Evolutionary conservation across 2,888 invertebrate species (phyloP), one percentile per base, ranked within the genome.

Genomic region (Aspidiotus destructor): DNA sequence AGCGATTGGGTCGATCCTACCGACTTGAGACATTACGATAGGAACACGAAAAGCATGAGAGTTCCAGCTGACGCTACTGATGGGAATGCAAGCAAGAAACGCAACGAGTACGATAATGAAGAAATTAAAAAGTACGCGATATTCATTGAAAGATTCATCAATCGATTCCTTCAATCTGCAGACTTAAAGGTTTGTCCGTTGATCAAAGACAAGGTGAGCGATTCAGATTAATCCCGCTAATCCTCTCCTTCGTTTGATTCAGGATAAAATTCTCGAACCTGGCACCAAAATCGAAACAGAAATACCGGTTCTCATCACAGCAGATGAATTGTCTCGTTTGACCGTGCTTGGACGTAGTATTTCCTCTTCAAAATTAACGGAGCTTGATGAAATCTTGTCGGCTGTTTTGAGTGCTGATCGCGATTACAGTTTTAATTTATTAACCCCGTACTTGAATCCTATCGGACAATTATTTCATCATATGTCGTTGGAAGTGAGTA

Each of bases 1-100:
- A 41, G 65, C 9, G 62, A 70, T 8, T 60, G 52, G 44, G 60
- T 70, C 5, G 68, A 71, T 42, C 70, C 64, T 1, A 58, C 60
- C n/a, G 71, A 71, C 41, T 68, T 71, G 71, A 41, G 70, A 28
- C 68, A 71, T 28, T 71, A 71, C 13, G 70, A 71, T 62, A 55
- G 64, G 1, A 8, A 8, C 1, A 70, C 70, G 0, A 64, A 62
- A 42, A 70, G 67, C 1, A 71, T 71, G 71, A 71, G 41, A 55
- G 58, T 5, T 40, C 28, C 68, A 10, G 44, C 40, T 8, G 16
- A 28, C 9, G 8, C 54, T n/a, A 28, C 42, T 9, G 48, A 7
- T 60, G 15, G 13, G 8, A 28, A 17, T 16, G 2, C 44, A 8
- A 44, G 41, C 13, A 17, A 17, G 17, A 17, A 9, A 9, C 41